Conservation (phyloP, 2,797 vertebrate genomes). For the Thamnophis elegans region DNA sequence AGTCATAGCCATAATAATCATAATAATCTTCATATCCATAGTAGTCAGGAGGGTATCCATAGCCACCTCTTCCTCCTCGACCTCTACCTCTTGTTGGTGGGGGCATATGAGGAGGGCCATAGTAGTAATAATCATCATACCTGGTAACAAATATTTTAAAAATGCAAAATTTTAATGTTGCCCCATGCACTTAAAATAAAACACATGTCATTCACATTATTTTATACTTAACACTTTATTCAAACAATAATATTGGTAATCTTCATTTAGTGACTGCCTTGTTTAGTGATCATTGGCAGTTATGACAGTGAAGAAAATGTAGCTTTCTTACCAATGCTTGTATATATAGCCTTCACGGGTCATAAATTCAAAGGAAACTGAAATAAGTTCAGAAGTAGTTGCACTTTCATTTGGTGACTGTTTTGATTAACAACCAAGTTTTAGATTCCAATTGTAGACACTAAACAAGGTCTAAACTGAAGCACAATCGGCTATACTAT, state of each 20-base stretch:
- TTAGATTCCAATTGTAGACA: neutral
- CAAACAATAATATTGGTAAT: neutral
- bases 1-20: slow-evolving; percentile 96
- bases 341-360: neutral
- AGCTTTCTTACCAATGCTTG: neutral
- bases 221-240: neutral
- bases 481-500: neutral
- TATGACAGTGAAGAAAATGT: neutral
- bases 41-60: slow-evolving; percentile 92
- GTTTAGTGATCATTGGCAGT: neutral
- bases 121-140: slow-evolving; percentile 99
- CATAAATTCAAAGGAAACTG: neutral
- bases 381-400: neutral
- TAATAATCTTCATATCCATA: slow-evolving; percentile 97
- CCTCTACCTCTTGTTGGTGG: slow-evolving; percentile 89
- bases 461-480: neutral
- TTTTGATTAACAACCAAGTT: neutral
- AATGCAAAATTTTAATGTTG: neutral
- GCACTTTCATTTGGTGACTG: neutral
- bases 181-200: neutral
- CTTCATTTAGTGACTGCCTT: neutral
- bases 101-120: slow-evolving; percentile 90
- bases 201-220: neutral
- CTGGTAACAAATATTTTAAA: slow-evolving; percentile 70
- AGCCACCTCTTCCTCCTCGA: slow-evolving; percentile 89